Conservation (phyloP, 2,888 invertebrate species). For the Clivina fossor region DNA sequence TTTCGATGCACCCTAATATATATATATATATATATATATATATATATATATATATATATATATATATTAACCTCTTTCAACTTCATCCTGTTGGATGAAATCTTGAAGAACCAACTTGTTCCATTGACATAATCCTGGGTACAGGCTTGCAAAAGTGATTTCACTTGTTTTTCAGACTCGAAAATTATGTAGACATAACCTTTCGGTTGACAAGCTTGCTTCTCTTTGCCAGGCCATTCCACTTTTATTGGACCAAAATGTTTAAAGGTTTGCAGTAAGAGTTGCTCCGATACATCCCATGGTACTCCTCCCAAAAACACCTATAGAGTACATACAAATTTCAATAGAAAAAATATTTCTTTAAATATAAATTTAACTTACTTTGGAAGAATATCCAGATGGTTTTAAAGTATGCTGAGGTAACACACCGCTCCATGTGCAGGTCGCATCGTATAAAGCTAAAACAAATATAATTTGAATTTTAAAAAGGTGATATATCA, state of each 20-base stretch:
- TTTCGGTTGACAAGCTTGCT: conserved; percentile 72
- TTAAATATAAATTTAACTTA: conserved; percentile 36
- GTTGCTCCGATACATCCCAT: conserved; percentile 91
- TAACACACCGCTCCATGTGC: conserved; percentile 86
- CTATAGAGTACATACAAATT: conserved; percentile 42
- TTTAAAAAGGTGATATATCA: conserved; percentile 8
- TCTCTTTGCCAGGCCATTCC: conserved; percentile 94
- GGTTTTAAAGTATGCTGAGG: conserved; percentile 75
- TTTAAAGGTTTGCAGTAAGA: conserved; percentile 79
- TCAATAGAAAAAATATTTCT: no score
- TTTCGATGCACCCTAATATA: no score
- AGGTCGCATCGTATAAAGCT: conserved; percentile 70
- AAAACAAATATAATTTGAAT: conserved; percentile 26
- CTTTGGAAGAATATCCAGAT: conserved; percentile 84
- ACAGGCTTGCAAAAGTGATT: conserved; percentile 80
- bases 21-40: no score
- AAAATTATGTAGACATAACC: conserved; percentile 96
- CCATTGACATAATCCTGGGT: conserved; percentile 71
- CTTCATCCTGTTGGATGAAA: conserved; percentile 86
- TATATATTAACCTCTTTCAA: conserved; percentile 81
- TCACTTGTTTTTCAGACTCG: conserved; percentile 90
- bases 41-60: no score
- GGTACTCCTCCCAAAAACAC: conserved; percentile 96
- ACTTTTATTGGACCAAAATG: conserved; percentile 89
- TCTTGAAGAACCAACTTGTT: conserved; percentile 87